Base-by-base conservation (phyloP, 2,113 vertebrate genomes). In the Lophochroa leadbeateri region DNA sequence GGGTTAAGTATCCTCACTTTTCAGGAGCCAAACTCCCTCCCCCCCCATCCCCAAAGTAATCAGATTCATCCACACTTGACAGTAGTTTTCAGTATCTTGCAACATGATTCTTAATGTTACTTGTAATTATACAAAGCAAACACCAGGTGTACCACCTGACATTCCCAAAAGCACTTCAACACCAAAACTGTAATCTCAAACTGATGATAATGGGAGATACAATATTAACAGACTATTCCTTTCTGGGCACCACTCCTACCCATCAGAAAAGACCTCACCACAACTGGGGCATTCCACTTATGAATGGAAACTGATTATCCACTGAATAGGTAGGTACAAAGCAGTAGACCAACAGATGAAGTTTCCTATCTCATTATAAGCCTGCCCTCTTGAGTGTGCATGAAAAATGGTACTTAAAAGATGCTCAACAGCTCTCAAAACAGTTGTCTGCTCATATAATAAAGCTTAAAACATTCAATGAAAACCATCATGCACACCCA, bases 141-240 rank as follows among this genome's bases (percentile, higher is more conserved):
- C n/a, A 77, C 21, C 31, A 41, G 1, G 6, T 19, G 5, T 37
- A 47, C 58, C 15, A 52, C 5, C 24, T 13, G 7, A 61, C 17
- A 79, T 9, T 20, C 31, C 15, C 18, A 20, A 75, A 63, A 68
- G 41, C 27, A 43, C 35, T 11, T 80, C 5, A 75, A 63, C 19
- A 68, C 7, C 12, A 3, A 14, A 83, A 47, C 13, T 35, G 11
- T 46, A 7, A 29, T 24, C 52, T 83, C 39, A 41, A 72, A 9
- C 15, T 25, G 23, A 58, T 2, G 1, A 24, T n/a, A 43, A 1
- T 11, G 8, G 13, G 16, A 84, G 17, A 68, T 13, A 53, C 0
- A 0, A 10, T 20, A 9, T 10, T 24, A 28, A 11, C 13, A 52
- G 20, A 41, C 25, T 37, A 28, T 1, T 82, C 37, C 43, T 39